Base-by-base conservation (phyloP, 1,140 invertebrate genomes). In the Cephus cinctus region DNA sequence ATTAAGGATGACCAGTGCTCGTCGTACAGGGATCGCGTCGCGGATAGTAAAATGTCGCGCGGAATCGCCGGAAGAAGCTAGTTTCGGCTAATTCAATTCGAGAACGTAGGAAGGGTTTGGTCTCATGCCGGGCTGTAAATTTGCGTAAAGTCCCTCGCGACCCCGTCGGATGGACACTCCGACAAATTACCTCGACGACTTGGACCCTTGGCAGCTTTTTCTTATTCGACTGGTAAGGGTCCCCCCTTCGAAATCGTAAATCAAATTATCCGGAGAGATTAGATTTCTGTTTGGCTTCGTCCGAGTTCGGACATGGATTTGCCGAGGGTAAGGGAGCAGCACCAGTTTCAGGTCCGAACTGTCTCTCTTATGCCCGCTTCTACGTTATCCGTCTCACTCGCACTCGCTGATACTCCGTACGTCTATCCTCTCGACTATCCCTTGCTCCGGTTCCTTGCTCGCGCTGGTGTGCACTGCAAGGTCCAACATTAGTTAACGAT, bases 401-500 rank as follows among this genome's bases (percentile, higher is more conserved):
- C 43, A n/a, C n/a, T n/a, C n/a, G n/a, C n/a, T n/a, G n/a, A 31
- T 43, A 25, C 35, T 41, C 48, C 50, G 40, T 12, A 50, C 56
- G 27, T 59, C 60, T 46, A 47, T 52, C 59, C 57, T 59, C 60
- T 55, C 43, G 53, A 47, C 48, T 43, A 36, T 5, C 9, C 15
- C 5, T 36, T 36, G 32, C 36, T 43, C 36, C 16, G 11, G 20
- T 4, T 41, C 15, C 35, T 36, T 27, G 34, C 14, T 9, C 38
- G 15, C 15, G 19, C 8, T 57, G 54, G 50, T 63, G 61, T 61
- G 61, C 66, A 67, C 71, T 69, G 73, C 65, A 67, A 73, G 71
- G 69, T 75, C 69, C 73, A 74, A 75, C 72, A 76, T 76, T 76
- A 75, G 73, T 76, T 76, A 76, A 76, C 74, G 73, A 76, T 76